Evolutionary conservation across 2,888 invertebrate species (phyloP).

Genomic region (Selenia dentaria): DNA sequence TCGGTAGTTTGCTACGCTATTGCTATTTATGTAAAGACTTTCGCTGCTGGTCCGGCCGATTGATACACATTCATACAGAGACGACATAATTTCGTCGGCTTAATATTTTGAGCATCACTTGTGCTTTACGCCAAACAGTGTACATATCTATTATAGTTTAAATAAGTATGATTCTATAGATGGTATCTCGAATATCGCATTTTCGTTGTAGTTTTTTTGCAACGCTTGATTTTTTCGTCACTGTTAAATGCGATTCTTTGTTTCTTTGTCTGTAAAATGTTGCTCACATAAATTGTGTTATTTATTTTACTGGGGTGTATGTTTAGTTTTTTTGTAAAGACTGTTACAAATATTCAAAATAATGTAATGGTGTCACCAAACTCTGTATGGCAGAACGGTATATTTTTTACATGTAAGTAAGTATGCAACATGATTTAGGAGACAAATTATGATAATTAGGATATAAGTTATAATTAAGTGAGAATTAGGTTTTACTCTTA

Average conservation of each 20-base stretch:
- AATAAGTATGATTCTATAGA: constrained; percentile 4
- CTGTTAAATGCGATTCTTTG: constrained; percentile 42
- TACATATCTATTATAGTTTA: constrained; percentile 6
- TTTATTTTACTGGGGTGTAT: constrained; percentile 60
- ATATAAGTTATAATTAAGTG: constrained; percentile 38
- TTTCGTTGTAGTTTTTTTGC: constrained; percentile 36
- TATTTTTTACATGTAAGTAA: constrained; percentile 31
- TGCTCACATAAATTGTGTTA: constrained; percentile 70
- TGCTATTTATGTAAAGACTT: no score
- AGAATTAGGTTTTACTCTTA: constrained; percentile 48
- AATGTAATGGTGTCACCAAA: constrained; percentile 47
- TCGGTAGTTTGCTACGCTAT: no score
- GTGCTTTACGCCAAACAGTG: constrained; percentile 4
- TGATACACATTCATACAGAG: constrained; percentile 13
- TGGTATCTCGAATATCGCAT: constrained; percentile 37
- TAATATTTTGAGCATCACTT: not conserved
- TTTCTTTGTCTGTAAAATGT: constrained; percentile 53
- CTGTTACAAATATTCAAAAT: constrained; percentile 47
- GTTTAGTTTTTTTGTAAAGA: constrained; percentile 48
- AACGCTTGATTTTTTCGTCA: constrained; percentile 37
- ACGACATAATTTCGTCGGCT: constrained; percentile 11
- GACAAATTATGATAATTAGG: constrained; percentile 45
- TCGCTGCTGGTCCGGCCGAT: constrained; percentile 9
- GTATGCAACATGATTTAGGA: constrained; percentile 58
- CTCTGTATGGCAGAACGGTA: constrained; percentile 21